Evolutionary conservation across 2,888 invertebrate genomes (phyloP).

Genomic region (Sisyra terminalis): DNA sequence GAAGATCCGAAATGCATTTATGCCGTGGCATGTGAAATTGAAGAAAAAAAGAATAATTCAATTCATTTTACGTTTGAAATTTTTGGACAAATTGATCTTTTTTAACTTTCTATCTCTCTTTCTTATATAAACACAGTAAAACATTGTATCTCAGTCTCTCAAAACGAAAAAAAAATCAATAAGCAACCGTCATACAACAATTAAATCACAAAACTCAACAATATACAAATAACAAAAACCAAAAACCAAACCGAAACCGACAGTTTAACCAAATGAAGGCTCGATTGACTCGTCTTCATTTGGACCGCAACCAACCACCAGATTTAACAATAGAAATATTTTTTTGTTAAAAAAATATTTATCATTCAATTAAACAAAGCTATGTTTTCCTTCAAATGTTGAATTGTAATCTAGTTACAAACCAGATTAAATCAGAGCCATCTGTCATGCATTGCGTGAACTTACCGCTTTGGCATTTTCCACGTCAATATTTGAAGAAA

Average conservation of each 20-base stretch:
- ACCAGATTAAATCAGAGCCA: too few relatives aligned
- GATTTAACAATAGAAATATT: conserved; percentile 11
- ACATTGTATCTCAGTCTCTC: conserved; percentile 4
- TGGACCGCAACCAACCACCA: conserved; percentile 4
- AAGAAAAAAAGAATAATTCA: too few relatives aligned
- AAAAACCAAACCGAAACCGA: conserved; percentile 38
- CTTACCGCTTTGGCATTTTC: not conserved
- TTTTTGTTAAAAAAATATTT: conserved; percentile 9
- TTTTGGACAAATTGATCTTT: too few relatives aligned
- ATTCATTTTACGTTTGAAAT: too few relatives aligned
- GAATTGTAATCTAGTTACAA: too few relatives aligned
- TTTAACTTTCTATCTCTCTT: too few relatives aligned
- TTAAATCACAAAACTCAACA: conserved; percentile 15
- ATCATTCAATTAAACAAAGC: conserved; percentile 10
- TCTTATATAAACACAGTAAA: not conserved
- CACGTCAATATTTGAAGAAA: not conserved
- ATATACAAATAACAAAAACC: conserved; percentile 29
- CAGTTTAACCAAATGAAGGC: conserved; percentile 23
- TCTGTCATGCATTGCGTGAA: too few relatives aligned
- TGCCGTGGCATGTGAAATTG: conserved; percentile 1
- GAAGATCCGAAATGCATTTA: conserved; percentile 1
- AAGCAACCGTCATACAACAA: conserved; percentile 28
- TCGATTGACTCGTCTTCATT: conserved; percentile 9
- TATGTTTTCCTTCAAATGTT: conserved; percentile 10
- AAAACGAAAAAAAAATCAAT: conserved; percentile 16